Evolutionary conservation across 2,797 vertebrate species (phyloP), one percentile per base, ranked within the genome.

Genomic region (Pangasius djambal): DNA sequence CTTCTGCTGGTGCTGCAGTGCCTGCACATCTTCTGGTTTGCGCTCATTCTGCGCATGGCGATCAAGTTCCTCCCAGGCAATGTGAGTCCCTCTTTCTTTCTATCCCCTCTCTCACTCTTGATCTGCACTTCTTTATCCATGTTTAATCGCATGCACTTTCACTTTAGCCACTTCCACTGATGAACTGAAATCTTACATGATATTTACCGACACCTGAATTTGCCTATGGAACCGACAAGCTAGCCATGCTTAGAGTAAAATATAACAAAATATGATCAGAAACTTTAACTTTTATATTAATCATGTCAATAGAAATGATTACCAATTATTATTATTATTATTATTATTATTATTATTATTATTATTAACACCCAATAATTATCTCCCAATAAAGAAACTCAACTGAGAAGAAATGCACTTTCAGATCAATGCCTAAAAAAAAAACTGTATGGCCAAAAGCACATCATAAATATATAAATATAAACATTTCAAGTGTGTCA

Each of bases 11-110:
- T 98, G 89, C 97, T 99, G 34, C 98, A 97, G 94, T 88, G 92
- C 25, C 95, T 99, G 92, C 98, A 99, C 88, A 83, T 99, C 93
- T 99, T 99, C 96, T 99, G 98, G 98, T 97, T 98, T 0, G 95
- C 86, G 61, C 97, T 99, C 92, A 99, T 99, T 90, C 85, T 99
- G 90, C 97, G 97, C 85, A 98, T 99, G 98, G 98, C 97, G 81
- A 90, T 98, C 92, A 99, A 98, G 94, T 99, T 99, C 95, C 95
- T 99, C 91, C 98, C 97, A 70, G 97, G 97, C 95, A 99, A 98
- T 89, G 98, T 97, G 93, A 89, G 92, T 85, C 70, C n/a, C 8
- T 48, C 13, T 55, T 15, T 34, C 20, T 40, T 0, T 55, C 40
- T 55, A n/a, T 25, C 2, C 28, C 13, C 44, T 28, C 40, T 44